Evolutionary conservation across 2,113 vertebrate species (phyloP).

Genomic region (Epinephelus lanceolatus): DNA sequence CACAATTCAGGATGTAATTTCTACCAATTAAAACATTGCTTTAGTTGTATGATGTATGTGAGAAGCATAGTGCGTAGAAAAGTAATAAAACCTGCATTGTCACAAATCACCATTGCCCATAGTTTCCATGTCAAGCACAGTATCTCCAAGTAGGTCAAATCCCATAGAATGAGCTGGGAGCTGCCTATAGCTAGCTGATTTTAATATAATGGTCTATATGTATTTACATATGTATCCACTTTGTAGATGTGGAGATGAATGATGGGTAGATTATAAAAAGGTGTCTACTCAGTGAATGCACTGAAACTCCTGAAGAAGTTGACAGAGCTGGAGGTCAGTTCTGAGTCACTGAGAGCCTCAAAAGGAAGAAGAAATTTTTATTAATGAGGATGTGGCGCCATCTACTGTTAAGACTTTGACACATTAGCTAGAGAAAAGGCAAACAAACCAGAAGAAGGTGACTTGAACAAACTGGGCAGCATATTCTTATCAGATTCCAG

Average conservation of each 20-base stretch:
- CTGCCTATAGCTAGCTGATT: not conserved
- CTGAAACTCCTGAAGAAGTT: not conserved
- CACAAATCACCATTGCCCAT: not conserved
- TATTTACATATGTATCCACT: too few species aligned
- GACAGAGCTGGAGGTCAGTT: not conserved
- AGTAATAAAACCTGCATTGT: too few species aligned
- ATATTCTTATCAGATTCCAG: not conserved
- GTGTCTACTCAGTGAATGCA: not conserved
- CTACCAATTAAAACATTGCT: not conserved
- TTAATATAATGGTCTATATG: too few species aligned
- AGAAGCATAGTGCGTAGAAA: not conserved
- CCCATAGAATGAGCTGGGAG: not conserved
- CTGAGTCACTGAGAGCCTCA: not conserved
- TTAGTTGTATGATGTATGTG: not conserved
- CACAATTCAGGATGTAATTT: not conserved
- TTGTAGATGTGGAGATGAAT: not conserved
- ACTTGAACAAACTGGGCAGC: too few species aligned
- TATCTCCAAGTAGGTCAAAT: not conserved
- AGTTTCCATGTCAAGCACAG: not conserved
- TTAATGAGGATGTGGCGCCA: slow-evolving; percentile 1
- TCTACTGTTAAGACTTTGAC: slow-evolving; percentile 4
- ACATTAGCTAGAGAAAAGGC: not conserved
- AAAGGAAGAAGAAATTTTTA: not conserved
- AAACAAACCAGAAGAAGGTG: not conserved
- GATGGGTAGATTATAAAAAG: not conserved